Percentiles rank a stretch among this genome's conserved stretches.
phyloP scores from a whole-genome alignment of 2,113 vertebrate species.

The Solea senegalensis region DNA sequence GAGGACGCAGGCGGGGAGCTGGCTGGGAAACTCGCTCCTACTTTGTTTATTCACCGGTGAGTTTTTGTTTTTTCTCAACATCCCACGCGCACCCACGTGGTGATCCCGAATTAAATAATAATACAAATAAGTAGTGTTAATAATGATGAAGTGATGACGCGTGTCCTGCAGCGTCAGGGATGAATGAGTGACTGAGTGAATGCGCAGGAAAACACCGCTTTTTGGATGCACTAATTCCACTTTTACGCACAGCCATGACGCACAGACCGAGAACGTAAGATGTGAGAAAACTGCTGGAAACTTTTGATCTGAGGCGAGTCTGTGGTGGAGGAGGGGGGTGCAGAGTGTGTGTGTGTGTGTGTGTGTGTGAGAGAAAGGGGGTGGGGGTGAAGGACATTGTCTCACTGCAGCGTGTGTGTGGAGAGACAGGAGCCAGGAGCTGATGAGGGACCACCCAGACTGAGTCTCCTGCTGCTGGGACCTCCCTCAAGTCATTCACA shows the following conservation, averaged over 20 bases:
- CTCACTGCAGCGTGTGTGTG: slow-evolving; percentile 72
- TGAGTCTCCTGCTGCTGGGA: slow-evolving; percentile 32
- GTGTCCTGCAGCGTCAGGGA: too few species aligned
- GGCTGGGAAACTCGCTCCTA: slow-evolving; percentile 71
- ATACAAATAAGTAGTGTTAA: too few species aligned
- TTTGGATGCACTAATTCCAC: background rate
- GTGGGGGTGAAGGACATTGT: slow-evolving; percentile 47
- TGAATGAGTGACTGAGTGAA: background rate
- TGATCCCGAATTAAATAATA: too few species aligned
- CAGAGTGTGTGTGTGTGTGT: background rate
- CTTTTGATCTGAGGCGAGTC: background rate
- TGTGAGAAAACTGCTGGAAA: slow-evolving; percentile 4
- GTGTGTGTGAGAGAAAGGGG: background rate
- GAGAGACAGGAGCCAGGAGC: slow-evolving; percentile 76
- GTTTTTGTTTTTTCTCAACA: background rate
- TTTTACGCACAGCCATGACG: background rate
- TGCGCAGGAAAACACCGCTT: background rate
- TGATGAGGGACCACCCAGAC: slow-evolving; percentile 78
- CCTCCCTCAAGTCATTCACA: slow-evolving; percentile 36
- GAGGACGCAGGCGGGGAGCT: slow-evolving; percentile 41
- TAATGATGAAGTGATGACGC: too few species aligned
- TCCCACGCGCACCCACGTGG: background rate
- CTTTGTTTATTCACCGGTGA: slow-evolving; percentile 78
- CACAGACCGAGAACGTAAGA: background rate
- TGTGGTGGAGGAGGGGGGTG: background rate